Base-by-base conservation (phyloP, 92 coral and sea anemone genomes). In the Parazoanthus swiftii region DNA sequence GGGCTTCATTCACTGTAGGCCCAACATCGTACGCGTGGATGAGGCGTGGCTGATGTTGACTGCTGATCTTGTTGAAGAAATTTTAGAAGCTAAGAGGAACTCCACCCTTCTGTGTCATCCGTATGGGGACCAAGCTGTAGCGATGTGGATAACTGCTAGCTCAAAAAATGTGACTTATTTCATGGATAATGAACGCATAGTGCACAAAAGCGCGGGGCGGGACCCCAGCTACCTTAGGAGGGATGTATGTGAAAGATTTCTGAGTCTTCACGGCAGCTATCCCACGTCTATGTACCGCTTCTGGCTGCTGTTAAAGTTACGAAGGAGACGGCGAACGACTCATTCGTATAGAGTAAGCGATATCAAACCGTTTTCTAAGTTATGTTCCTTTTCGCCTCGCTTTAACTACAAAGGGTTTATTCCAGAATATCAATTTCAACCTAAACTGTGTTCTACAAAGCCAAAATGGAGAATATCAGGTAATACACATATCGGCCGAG, bases 1-100 rank as follows among this genome's bases (percentile, higher is more conserved):
- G 99, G 99, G 99, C 0, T 97, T 97, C 39, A 89, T 97, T 3
- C 99, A 97, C 82, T 97, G 99, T 68, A 85, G 86, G 25, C 96
- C 97, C 21, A 88, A 88, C 36, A 81, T 94, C 4, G 98, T 97
- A 8, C 98, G 99, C 5, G 96, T 97, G 18, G 99, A 97, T 75
- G 99, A 97, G 90, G 99, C 98, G 20, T 97, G 99, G 99, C 94
- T 97, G 2, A 67, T 97, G 76, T 39, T 97, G 23, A 94, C 97
- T 63, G 77, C 74, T 65, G 98, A 95, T 54, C 86, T 97, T 75
- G 89, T 95, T 43, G 76, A 79, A 18, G 99, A 97, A 82, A 91
- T 97, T 70, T 74, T 97, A 76, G 87, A 76, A 6, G 86, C 88
- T 42, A 82, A 94, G 77, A 79, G 65, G 4, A 91, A 97, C 85